Evolutionary conservation across 2,797 vertebrate species (phyloP).

Genomic region (Microctenopoma steveboyesi): DNA sequence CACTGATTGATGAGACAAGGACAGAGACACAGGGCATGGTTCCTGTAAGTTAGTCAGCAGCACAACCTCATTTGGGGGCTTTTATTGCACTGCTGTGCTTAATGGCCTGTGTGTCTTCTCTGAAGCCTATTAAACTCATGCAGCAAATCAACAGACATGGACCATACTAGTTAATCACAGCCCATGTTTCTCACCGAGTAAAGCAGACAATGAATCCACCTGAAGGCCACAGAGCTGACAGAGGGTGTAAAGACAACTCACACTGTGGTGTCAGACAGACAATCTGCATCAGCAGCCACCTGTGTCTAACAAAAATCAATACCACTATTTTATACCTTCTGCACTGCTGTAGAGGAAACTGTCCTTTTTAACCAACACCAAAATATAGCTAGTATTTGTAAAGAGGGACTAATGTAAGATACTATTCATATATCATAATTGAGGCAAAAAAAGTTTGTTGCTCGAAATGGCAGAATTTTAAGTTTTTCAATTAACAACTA

Average conservation of each 20-base stretch:
- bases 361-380: slow-evolving; percentile 26
- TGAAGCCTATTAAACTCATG: slow-evolving; percentile 61
- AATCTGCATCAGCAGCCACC: slow-evolving; percentile 28
- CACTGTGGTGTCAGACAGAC: slow-evolving; percentile 41
- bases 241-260: slow-evolving; percentile 44
- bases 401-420: slow-evolving; percentile 32
- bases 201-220: slow-evolving; percentile 52
- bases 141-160: slow-evolving; percentile 67
- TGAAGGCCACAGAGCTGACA: slow-evolving; percentile 47
- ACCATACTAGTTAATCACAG: slow-evolving; percentile 67
- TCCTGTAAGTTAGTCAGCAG: slow-evolving; percentile 37
- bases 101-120: slow-evolving; percentile 62
- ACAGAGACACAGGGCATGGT: slow-evolving; percentile 35
- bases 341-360: slow-evolving; percentile 8
- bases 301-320: slow-evolving; percentile 52
- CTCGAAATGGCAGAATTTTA: slow-evolving; percentile 30
- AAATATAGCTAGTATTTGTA: slow-evolving; percentile 17
- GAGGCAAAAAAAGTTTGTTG: slow-evolving; percentile 19
- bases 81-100: slow-evolving; percentile 64
- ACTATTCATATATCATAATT: slow-evolving; percentile 21
- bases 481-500: slow-evolving; percentile 51
- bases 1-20: slow-evolving; percentile 53
- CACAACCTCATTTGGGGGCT: slow-evolving; percentile 44
- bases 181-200: slow-evolving; percentile 47
- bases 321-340: slow-evolving; percentile 30